These are phyloP conservation scores for Epicampocera succincta DNA, from an alignment of 2,888 invertebrate species.

Conservation along the genomic window DNA sequence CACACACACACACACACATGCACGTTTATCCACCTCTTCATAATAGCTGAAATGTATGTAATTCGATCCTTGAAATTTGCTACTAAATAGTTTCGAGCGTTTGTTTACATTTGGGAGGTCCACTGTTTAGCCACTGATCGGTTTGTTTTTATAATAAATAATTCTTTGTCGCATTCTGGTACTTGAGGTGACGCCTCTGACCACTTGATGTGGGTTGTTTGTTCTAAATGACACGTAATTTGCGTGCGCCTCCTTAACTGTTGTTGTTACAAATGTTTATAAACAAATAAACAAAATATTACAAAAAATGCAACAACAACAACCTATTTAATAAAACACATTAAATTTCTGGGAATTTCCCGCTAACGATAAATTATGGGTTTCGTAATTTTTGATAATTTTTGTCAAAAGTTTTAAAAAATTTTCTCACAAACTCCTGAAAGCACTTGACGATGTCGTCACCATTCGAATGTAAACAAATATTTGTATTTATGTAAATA, in stretches of 20 bases:
- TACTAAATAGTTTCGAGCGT: constrained; percentile 46
- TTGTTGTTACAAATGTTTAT: constrained; percentile 39
- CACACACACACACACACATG: not conserved
- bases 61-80: constrained; percentile 46
- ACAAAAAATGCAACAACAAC: constrained; percentile 43
- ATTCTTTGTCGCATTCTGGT: constrained; percentile 18
- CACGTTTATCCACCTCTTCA: not conserved
- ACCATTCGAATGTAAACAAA: constrained; percentile 20
- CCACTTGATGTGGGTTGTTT: constrained; percentile 49
- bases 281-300: constrained; percentile 56
- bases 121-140: constrained; percentile 52
- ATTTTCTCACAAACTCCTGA: constrained; percentile 42
- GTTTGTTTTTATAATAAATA: constrained; percentile 18
- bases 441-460: constrained; percentile 69
- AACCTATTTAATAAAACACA: constrained; percentile 7
- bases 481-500: constrained; percentile 39
- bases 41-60: constrained; percentile 42
- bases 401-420: constrained; percentile 14
- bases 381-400: not conserved
- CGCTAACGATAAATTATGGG: constrained; percentile 1
- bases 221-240: constrained; percentile 47
- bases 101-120: constrained; percentile 69
- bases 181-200: constrained; percentile 64
- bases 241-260: constrained; percentile 54
- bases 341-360: constrained; percentile 17